Evolutionary conservation across 1,140 invertebrate species (phyloP).

Genomic region (Trachymyrmex cornetzi): DNA sequence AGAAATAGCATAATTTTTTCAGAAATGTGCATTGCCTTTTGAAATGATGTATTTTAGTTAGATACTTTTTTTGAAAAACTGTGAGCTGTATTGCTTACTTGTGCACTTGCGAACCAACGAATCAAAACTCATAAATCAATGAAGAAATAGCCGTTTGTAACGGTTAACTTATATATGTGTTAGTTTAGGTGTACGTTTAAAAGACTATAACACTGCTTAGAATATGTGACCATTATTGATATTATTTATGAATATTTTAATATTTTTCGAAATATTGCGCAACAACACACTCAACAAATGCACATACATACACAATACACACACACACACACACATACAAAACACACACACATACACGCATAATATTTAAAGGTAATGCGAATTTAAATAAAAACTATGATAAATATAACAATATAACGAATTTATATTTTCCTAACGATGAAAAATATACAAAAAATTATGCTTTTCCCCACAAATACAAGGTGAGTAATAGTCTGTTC

Average conservation of each 20-base stretch:
- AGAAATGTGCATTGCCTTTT: constrained; percentile 69
- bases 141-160: constrained; percentile 62
- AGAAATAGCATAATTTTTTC: constrained; percentile 39
- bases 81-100: constrained; percentile 47
- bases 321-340: constrained; percentile 37
- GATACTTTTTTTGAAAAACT: constrained; percentile 30
- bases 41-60: constrained; percentile 33
- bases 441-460: constrained; percentile 2
- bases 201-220: constrained; percentile 83
- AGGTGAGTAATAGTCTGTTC: background rate
- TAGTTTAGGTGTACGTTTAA: constrained; percentile 83
- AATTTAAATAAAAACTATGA: constrained; percentile 77
- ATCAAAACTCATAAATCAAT: constrained; percentile 41
- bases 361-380: constrained; percentile 80
- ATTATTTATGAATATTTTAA: constrained; percentile 84
- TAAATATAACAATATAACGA: constrained; percentile 34
- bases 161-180: constrained; percentile 76
- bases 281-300: background rate
- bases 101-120: constrained; percentile 43
- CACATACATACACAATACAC: background rate
- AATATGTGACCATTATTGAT: constrained; percentile 75
- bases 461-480: background rate
- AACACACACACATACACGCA: background rate
- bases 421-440: constrained; percentile 22
- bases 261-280: constrained; percentile 78